Base-by-base conservation (phyloP, 2,888 invertebrate species). In the Ectemnius continuus region DNA sequence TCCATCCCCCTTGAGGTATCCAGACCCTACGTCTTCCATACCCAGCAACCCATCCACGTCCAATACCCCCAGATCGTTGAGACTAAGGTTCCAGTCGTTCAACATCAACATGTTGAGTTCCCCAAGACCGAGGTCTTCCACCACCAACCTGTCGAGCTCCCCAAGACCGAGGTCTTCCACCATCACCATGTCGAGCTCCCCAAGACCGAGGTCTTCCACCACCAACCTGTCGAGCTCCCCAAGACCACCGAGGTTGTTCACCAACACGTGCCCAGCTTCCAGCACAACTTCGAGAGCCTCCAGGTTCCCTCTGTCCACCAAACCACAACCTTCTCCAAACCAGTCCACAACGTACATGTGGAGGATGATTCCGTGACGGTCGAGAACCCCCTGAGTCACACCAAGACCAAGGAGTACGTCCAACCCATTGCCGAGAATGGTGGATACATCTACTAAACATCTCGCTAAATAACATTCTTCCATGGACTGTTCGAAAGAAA, bases 401-500 rank as follows among this genome's bases (percentile, higher is more conserved):
- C 13, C 47, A 48, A 2, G 62, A 47, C 63, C 23, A 63, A 79
- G 20, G 82, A 83, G 56, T 70, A 75, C 62, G 77, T 69, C 13
- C 87, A 88, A 61, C 78, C 82, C 0, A 79, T 77, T 18, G 87
- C 56, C 28, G 67, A 67, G 57, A 87, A 89, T 47, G 90, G 90
- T 61, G 90, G 88, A 46, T 91, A 91, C 74, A 68, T 88, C 62
- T 91, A 91, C 78, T 87, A 83, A 77, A 46, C 16, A 16, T 52
- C 52, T 52, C 52, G 52, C 14, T 52, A 5, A 36, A 36, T 52
- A 52, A 5, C 4, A 20, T 47, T n/a, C 36, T 46, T 2, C 13
- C 61, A 20, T 46, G 14, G 20, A 46, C 11, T 28, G 16, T 14
- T 20, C 2, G 23, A 23, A 23, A 14, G 59, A 60, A 60, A 28